Conservation (phyloP, 2,888 invertebrate genomes). For the Aleiodes leptofemur region DNA sequence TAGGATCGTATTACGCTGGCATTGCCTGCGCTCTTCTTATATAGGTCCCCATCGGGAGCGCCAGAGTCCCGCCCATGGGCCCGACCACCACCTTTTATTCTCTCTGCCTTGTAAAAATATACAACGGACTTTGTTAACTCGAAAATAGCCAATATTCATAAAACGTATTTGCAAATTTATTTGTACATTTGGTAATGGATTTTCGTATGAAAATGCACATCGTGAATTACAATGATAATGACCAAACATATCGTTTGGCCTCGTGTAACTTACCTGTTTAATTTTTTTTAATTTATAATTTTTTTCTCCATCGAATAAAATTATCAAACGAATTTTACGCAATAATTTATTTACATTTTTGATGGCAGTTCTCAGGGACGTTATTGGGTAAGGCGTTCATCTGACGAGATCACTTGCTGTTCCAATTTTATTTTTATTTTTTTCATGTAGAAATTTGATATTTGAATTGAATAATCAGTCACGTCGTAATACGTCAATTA, state of each 20-base stretch:
- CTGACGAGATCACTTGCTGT: too few relatives aligned
- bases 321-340: too few relatives aligned
- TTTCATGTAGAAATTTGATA: background rate
- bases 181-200: conserved; percentile 3
- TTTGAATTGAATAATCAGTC: background rate
- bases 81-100: conserved; percentile 66
- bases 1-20: conserved; percentile 68
- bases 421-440: conserved; percentile 1
- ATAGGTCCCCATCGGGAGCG: conserved; percentile 73
- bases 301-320: too few relatives aligned
- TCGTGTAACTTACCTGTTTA: too few relatives aligned
- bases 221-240: conserved; percentile 11
- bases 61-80: conserved; percentile 73
- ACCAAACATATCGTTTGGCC: background rate
- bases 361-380: too few relatives aligned
- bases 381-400: too few relatives aligned
- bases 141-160: conserved; percentile 7
- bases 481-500: background rate
- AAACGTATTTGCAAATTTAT: conserved; percentile 17
- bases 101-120: background rate
- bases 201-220: conserved; percentile 17
- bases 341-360: too few relatives aligned
- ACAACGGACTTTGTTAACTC: background rate
- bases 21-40: conserved; percentile 67
- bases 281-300: too few relatives aligned